Percentiles rank a stretch among this genome's conserved stretches.
phyloP scores from a whole-genome alignment of 1,140 invertebrate genomes.

The Gryllus bimaculatus region DNA sequence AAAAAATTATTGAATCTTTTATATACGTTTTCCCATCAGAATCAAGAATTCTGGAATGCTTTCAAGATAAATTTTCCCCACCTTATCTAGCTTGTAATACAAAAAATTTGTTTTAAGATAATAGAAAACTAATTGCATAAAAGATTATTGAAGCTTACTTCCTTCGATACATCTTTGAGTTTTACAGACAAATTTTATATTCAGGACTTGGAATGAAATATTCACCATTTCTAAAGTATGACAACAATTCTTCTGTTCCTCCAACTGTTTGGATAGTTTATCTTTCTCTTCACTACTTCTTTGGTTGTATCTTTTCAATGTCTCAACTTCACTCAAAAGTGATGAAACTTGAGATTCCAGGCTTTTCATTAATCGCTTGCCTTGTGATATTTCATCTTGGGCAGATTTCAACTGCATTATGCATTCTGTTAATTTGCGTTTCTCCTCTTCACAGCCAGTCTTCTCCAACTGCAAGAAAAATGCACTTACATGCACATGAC shows the following conservation, averaged over 20 bases:
- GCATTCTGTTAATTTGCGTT: slow-evolving; percentile 34
- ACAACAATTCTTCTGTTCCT: neutral
- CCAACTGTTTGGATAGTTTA: neutral
- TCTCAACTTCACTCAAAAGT: neutral
- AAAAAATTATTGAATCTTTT: too few relatives aligned
- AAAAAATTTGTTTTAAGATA: too few relatives aligned
- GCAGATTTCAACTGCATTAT: slow-evolving; percentile 33
- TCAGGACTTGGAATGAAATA: neutral
- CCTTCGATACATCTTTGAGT: too few relatives aligned
- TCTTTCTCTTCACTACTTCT: neutral
- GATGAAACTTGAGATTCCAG: neutral
- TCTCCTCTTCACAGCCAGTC: slow-evolving; percentile 26
- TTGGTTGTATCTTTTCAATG: neutral
- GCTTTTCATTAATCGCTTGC: slow-evolving; percentile 32
- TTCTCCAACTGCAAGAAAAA: neutral
- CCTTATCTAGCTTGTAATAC: too few relatives aligned
- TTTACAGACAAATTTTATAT: too few relatives aligned
- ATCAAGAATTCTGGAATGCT: too few relatives aligned
- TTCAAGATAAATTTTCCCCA: too few relatives aligned
- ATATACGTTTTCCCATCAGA: too few relatives aligned
- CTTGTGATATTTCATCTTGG: slow-evolving; percentile 38
- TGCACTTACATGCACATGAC: neutral
- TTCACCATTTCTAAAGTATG: neutral
- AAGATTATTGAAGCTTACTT: too few relatives aligned
- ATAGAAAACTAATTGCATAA: too few relatives aligned